Evolutionary conservation across 2,113 vertebrate genomes (phyloP), one percentile per base, ranked within the genome.

Genomic region (Athene cunicularia): DNA sequence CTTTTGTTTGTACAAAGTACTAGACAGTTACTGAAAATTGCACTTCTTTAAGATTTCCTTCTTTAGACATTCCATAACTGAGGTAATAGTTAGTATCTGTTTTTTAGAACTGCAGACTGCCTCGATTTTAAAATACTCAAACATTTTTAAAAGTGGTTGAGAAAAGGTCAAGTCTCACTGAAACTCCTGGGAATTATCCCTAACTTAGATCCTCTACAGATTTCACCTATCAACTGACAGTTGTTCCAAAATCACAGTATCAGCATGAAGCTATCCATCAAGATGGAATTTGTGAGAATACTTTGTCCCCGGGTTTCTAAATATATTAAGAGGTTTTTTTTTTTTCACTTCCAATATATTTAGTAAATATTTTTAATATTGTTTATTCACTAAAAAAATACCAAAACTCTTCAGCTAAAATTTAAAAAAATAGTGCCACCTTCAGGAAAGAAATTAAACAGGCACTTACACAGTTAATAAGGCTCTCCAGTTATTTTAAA

Each of bases 341-440:
- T 52, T 80, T 76, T 47, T 6, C 15, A 27, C 16, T 75, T 74
- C 9, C 3, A 49, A 2, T 76, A 10, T 53, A 28, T 30, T 47
- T 14, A 56, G 24, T 39, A 81, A 79, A n/a, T 52, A 14, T 45
- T 59, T 81, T 43, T 88, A 35, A 41, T 64, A 19, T 74, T 60
- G 19, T 59, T 86, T 88, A 18, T 24, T 50, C 53, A 72, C 41
- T 59, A 41, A 62, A 66, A 55, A 88, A 24, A 5, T 10, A 67
- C 41, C 23, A 24, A 56, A 92, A 39, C 21, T 52, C 66, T 75
- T 68, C 20, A 68, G 19, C 22, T 80, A 64, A 82, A 80, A 45
- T 64, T 75, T 95, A 79, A 95, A 97, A 95, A 81, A 50, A 76
- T 45, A 96, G 96, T 96, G 95, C 96, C 95, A 97, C 93, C 97